Evolutionary conservation across 2,888 invertebrate genomes (phyloP).

Genomic region (Caprella mutica): DNA sequence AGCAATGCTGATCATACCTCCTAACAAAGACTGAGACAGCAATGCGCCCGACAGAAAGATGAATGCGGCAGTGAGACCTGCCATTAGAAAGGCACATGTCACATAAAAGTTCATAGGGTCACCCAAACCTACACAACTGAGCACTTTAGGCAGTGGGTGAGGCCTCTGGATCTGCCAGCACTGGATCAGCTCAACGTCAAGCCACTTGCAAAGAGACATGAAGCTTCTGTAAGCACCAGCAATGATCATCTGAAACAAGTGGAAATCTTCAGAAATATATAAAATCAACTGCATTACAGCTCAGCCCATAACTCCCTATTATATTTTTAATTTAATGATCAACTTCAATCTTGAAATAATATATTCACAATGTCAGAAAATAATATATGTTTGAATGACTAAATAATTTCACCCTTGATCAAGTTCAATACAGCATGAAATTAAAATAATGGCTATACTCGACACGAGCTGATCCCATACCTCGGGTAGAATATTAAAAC

Average conservation of each 20-base stretch:
- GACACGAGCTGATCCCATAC: conserved; percentile 5
- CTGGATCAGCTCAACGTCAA: background rate
- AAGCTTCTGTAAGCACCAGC: background rate
- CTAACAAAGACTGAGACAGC: conserved; percentile 59
- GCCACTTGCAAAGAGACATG: background rate
- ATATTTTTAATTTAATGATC: too few relatives aligned
- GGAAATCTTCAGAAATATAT: too few relatives aligned
- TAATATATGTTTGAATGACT: too few relatives aligned
- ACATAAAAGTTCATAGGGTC: conserved; percentile 74
- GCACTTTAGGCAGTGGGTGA: conserved; percentile 49
- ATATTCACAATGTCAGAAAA: too few relatives aligned
- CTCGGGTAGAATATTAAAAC: conserved; percentile 78
- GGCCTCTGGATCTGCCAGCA: conserved; percentile 44
- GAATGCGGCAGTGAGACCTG: conserved; percentile 57
- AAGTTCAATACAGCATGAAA: too few relatives aligned
- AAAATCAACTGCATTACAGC: too few relatives aligned
- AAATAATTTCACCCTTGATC: too few relatives aligned
- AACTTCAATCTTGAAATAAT: too few relatives aligned
- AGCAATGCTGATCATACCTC: conserved; percentile 58
- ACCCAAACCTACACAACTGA: conserved; percentile 66
- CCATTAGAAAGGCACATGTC: conserved; percentile 59
- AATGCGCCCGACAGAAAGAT: conserved; percentile 56
- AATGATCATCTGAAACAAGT: conserved; percentile 1
- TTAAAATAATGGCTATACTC: too few relatives aligned
- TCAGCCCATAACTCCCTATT: too few relatives aligned